A percentile compares a stretch with the other conserved stretches of the same genome.
phyloP scores from a whole-genome alignment of 2,113 vertebrate genomes.

The Dasypus novemcinctus region DNA sequence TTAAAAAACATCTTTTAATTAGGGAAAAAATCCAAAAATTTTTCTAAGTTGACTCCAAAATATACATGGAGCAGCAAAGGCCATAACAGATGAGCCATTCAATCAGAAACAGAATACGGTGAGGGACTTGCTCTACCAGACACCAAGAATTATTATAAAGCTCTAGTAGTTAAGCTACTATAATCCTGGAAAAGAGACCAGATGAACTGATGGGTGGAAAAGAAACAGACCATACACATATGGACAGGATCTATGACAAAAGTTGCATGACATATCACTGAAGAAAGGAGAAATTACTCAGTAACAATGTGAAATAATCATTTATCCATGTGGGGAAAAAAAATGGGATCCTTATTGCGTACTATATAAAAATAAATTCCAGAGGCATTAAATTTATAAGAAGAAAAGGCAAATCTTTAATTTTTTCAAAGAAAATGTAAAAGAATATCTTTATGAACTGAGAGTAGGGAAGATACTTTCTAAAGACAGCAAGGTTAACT shows the following conservation, averaged over 20 bases:
- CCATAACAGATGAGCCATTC: background rate
- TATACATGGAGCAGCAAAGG: background rate
- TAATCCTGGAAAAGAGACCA: background rate
- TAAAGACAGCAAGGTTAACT: background rate
- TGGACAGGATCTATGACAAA: background rate
- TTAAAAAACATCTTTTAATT: too few relatives aligned
- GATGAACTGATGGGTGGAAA: background rate
- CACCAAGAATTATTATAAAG: background rate
- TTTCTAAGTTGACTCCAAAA: constrained; percentile 12
- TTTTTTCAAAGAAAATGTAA: constrained; percentile 13
- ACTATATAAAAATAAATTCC: background rate
- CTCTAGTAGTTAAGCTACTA: background rate
- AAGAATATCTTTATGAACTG: background rate
- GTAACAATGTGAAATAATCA: background rate
- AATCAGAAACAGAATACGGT: background rate
- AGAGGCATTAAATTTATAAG: constrained; percentile 24
- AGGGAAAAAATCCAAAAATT: background rate
- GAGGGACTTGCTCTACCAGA: background rate
- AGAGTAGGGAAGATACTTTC: background rate
- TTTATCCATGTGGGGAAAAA: background rate
- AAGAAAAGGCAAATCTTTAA: background rate
- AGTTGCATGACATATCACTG: background rate
- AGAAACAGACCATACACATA: background rate
- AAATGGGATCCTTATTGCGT: background rate
- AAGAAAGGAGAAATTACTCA: background rate